phyloP scores from a whole-genome alignment of 1,140 invertebrate genomes.

The Trachymyrmex cornetzi region DNA sequence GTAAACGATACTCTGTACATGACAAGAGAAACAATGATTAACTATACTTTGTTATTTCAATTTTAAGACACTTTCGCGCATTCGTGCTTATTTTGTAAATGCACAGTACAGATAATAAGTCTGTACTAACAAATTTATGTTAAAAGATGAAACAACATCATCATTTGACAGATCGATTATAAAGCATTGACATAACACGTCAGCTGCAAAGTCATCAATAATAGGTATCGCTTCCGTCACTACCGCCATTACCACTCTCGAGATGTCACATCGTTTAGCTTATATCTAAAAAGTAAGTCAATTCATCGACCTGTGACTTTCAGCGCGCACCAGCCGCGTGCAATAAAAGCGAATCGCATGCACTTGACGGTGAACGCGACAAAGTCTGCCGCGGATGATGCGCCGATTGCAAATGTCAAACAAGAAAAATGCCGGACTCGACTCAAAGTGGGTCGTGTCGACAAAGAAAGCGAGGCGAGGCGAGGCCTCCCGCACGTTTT shows the following conservation, averaged over 20 bases:
- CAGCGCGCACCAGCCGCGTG: slow-evolving; percentile 6
- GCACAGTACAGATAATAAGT: background rate
- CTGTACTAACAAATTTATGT: background rate
- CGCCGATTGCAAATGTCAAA: slow-evolving; percentile 54
- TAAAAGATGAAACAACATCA: background rate
- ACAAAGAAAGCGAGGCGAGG: slow-evolving; percentile 55
- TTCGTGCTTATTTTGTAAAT: background rate
- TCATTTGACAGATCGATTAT: slow-evolving; percentile 11
- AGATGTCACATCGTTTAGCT: background rate
- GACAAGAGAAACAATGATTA: background rate
- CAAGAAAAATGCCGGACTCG: slow-evolving; percentile 64
- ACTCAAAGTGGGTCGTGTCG: slow-evolving; percentile 58
- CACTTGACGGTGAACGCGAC: slow-evolving; percentile 6
- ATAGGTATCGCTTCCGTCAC: slow-evolving; percentile 9
- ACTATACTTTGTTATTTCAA: background rate
- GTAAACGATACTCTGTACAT: background rate
- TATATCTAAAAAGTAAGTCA: slow-evolving; percentile 24
- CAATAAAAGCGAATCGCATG: slow-evolving; percentile 28
- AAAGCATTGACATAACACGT: background rate
- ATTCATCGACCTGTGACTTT: slow-evolving; percentile 21
- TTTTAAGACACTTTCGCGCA: background rate
- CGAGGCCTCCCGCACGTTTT: slow-evolving; percentile 42
- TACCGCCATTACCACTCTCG: background rate
- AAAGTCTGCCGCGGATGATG: slow-evolving; percentile 36
- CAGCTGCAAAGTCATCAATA: background rate